Conservation (phyloP, 2,888 invertebrate species). For the Epinotia demarniana region DNA sequence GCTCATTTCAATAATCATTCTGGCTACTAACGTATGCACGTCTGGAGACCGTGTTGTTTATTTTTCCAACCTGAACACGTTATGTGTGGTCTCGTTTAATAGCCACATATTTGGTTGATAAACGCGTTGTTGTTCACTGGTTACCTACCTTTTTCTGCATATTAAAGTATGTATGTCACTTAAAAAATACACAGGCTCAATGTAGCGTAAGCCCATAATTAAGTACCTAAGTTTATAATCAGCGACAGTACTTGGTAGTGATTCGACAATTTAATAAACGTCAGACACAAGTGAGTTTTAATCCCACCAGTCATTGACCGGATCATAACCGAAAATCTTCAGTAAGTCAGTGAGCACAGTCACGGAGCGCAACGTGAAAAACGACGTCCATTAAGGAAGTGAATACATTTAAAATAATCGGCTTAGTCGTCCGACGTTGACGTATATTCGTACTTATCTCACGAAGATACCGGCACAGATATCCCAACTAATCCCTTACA, state of each 20-base stretch:
- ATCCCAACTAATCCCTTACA: conserved; percentile 82
- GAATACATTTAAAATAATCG: conserved; percentile 85
- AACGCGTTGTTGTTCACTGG: background rate
- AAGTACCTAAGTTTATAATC: background rate
- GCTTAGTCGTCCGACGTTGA: conserved; percentile 84
- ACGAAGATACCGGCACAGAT: conserved; percentile 84
- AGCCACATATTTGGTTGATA: conserved; percentile 15
- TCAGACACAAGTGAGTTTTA: conserved; percentile 72
- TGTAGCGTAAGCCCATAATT: background rate
- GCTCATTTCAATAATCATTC: conserved; percentile 67
- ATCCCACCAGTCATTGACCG: conserved; percentile 81
- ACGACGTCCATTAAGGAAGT: conserved; percentile 84
- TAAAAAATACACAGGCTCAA: background rate
- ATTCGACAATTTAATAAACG: conserved; percentile 73
- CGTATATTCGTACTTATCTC: conserved; percentile 85
- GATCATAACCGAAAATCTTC: conserved; percentile 83
- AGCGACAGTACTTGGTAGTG: conserved; percentile 51
- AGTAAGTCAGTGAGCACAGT: conserved; percentile 75
- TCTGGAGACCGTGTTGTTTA: conserved; percentile 36
- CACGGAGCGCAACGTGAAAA: conserved; percentile 77
- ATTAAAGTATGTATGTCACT: background rate
- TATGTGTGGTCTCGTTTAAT: conserved; percentile 45
- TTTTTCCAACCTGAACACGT: conserved; percentile 40
- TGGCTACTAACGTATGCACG: conserved; percentile 53
- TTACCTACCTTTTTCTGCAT: background rate